Base-by-base conservation (phyloP, 2,888 invertebrate species). In the Hartigia nigra region DNA sequence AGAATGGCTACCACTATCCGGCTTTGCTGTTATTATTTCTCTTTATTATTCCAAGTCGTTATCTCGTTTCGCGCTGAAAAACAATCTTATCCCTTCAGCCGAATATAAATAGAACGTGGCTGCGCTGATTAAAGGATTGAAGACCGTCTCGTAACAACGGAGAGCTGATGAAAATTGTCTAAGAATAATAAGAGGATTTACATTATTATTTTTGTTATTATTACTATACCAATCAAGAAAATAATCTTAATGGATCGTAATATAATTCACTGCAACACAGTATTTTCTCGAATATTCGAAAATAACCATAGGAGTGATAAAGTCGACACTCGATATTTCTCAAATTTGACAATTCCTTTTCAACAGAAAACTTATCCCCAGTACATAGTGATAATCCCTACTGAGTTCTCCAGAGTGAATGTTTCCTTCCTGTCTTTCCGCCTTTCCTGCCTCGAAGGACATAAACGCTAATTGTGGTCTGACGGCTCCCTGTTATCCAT, bases 361-460 rank as follows among this genome's bases (percentile, higher is more conserved):
- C 9, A 9, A 55, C 23, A 9, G 55, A 55, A 5, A 55, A 5
- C 39, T 55, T 55, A 0, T 55, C 23, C 23, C 2, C 9, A 9
- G 39, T 9, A 9, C 23, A n/a, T n/a, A n/a, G n/a, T n/a, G 55
- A 9, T 55, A 55, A 55, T 1, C 9, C 55, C 9, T 55, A 55
- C 55, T 9, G 55, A 55, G 23, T 9, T 55, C 5, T 55, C 55
- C 2, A 9, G 23, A 23, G 2, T 55, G 55, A 55, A 55, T 55
- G 55, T 55, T 55, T 55, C 55, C 55, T 55, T 55, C 55, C 55
- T 55, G 55, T 55, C 55, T 55, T 55, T 55, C 23, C 23, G 55
- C 23, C 23, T 55, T 55, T 55, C 55, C 55, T 55, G 55, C 1
- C 79, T 81, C 81, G 78, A 76, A 77, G 72, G 72, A 72, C 72